Evolutionary conservation across 2,888 invertebrate genomes (phyloP), one percentile per base, ranked within the genome.

Genomic region (Athalia rosae): DNA sequence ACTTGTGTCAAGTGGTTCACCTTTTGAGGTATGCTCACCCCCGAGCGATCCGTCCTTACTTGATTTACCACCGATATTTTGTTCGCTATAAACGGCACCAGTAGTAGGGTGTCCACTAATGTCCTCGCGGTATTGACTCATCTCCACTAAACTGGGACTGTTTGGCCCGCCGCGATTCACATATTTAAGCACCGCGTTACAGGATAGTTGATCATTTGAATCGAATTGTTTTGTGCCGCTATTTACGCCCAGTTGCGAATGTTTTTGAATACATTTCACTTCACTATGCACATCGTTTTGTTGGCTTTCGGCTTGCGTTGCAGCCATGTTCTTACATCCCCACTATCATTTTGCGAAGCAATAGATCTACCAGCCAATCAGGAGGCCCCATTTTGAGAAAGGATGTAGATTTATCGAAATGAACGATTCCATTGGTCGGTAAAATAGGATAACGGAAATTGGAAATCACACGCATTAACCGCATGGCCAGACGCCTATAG

Each of bases 271-370:
- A 85, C 84, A 84, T 85, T 85, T 85, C 82, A 82, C 85, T 89
- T 88, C 85, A 89, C 64, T 63, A 67, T 64, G 76, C 66, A 67
- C 89, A 93, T 95, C 94, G 93, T 94, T 94, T 92, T 94, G 94
- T 91, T 94, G 94, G 92, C 94, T 93, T 93, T 95, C 95, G 92
- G 95, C 94, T 93, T 94, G 94, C 93, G 95, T 95, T 93, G 95
- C 94, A 94, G 95, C 95, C 95, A 95, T 95, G 93, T 94, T 94
- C 87, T 86, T 74, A 62, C 74, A 74, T 74, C 74, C 74, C 74
- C 74, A 74, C 74, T 50, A 74, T 62, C 61, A 74, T 74, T 74
- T 74, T 74, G 74, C 74, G 74, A 74, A 61, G 74, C 74, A 74
- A 74, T 58, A 62, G 43, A 62, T 41, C 62, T 28, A n/a, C 62